Conservation (phyloP, 2,113 vertebrate genomes). For the Chaetops frenatus region DNA sequence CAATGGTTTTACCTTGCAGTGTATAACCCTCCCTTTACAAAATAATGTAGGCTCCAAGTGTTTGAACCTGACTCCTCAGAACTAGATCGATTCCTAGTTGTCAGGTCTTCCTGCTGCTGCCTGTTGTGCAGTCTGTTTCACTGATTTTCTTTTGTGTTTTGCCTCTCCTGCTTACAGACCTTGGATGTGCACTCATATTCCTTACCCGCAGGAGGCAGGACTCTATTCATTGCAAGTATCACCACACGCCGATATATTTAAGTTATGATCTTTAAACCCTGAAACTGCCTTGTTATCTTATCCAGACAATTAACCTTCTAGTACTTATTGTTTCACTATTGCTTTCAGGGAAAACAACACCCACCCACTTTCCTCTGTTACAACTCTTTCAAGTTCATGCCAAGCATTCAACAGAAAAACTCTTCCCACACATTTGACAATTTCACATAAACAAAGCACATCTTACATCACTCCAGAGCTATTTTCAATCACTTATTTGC, state of each 20-base stretch:
- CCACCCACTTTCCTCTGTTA: background rate
- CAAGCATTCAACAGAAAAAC: background rate
- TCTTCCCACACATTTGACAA: background rate
- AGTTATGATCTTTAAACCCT: background rate
- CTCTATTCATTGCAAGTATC: background rate
- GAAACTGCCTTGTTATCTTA: background rate
- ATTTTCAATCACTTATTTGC: background rate
- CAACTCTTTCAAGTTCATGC: background rate
- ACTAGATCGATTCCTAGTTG: background rate
- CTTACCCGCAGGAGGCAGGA: background rate
- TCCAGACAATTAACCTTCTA: background rate
- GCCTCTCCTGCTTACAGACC: background rate
- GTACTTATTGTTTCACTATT: background rate
- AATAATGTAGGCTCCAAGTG: background rate
- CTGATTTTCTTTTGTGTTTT: background rate
- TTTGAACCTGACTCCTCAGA: background rate
- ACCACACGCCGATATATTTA: background rate
- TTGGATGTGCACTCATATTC: background rate
- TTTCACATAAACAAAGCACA: background rate
- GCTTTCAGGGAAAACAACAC: slow-evolving; percentile 6
- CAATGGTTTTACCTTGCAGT: background rate
- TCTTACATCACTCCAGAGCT: background rate
- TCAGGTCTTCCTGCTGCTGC: background rate
- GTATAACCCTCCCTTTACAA: background rate
- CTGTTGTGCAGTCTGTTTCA: background rate